Percentiles rank a stretch among this genome's conserved stretches.
These are phyloP conservation scores for Orgyia antiqua DNA, from an alignment of 2,888 invertebrate species.

Conservation along the genomic window DNA sequence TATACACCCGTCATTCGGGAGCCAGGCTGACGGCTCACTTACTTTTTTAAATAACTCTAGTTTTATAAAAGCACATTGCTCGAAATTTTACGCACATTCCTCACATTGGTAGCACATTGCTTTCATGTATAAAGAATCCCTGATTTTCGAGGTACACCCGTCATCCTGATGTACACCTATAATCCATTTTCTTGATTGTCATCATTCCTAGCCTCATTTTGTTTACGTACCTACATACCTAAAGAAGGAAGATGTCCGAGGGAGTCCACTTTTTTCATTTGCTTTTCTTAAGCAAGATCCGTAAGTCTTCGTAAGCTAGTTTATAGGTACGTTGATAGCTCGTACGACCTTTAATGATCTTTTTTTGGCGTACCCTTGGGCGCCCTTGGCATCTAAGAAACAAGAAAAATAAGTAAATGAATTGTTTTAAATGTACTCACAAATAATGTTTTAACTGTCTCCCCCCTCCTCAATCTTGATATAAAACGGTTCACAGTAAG, in stretches of 20 bases:
- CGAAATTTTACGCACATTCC: no score
- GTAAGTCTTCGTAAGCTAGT: not conserved
- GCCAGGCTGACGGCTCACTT: no score
- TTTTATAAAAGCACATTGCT: no score
- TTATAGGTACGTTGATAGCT: not conserved
- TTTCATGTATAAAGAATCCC: no score
- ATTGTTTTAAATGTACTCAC: constrained; percentile 3
- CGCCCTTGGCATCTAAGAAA: constrained; percentile 1
- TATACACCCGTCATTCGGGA: no score
- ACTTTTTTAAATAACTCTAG: no score
- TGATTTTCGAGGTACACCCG: no score
- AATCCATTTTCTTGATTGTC: not conserved
- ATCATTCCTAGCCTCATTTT: constrained; percentile 5
- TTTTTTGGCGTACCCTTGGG: not conserved
- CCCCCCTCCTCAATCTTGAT: constrained; percentile 1
- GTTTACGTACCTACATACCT: constrained; percentile 14
- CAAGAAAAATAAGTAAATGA: constrained; percentile 1
- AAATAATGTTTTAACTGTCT: constrained; percentile 4
- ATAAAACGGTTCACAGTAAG: constrained; percentile 3
- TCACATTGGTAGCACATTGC: no score
- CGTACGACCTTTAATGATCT: not conserved
- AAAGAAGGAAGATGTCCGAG: constrained; percentile 12
- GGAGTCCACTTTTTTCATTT: constrained; percentile 12
- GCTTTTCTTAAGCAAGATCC: constrained; percentile 13
- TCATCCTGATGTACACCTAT: no score